Base-by-base conservation (phyloP, 2,888 invertebrate genomes). In the Germaria angustata region DNA sequence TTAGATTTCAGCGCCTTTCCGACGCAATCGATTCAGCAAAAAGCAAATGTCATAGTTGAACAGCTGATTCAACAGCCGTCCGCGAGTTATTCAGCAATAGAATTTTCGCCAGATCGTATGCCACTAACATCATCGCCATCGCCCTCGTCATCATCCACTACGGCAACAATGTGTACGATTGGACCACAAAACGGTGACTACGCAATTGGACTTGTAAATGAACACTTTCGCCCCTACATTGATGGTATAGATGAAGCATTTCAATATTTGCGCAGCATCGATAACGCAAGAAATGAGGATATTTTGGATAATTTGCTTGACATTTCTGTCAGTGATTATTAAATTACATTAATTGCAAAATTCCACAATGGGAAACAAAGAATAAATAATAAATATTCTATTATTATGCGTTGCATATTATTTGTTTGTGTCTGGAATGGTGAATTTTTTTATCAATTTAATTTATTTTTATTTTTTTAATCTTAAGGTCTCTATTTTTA, bases 201-300 rank as follows among this genome's bases (percentile, higher is more conserved):
- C 61, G 20, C 85, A 1, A 75, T 51, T 51, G 61, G 51, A n/a
- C 28, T 68, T 7, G 55, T 65, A 2, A 76, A 55, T n/a, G 84
- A 84, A 17, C 87, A 85, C 69, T 89, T 88, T 65, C 87, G 88
- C 0, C 87, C 89, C 0, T 87, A 87, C 15, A 87, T 88, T 41
- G 89, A 89, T 55, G 87, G 86, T 6, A 87, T 88, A 5, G 90
- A 90, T 65, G 90, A 90, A 39, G 87, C 88, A 8, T 90, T 88
- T 73, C 88, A 88, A 49, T 89, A 87, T 76, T 78, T 90, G 2
- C 86, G 88, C 7, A 87, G 85, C 59, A 86, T 87, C 44, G 90
- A 89, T 32, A 85, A 85, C 9, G 87, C 83, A 75, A 86, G 87
- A 9, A 87, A 86, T 24, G 90, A 90, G 36, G 90, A 90, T 76